Evolutionary conservation across 2,797 vertebrate genomes (phyloP).

Genomic region (Podarcis siculus): DNA sequence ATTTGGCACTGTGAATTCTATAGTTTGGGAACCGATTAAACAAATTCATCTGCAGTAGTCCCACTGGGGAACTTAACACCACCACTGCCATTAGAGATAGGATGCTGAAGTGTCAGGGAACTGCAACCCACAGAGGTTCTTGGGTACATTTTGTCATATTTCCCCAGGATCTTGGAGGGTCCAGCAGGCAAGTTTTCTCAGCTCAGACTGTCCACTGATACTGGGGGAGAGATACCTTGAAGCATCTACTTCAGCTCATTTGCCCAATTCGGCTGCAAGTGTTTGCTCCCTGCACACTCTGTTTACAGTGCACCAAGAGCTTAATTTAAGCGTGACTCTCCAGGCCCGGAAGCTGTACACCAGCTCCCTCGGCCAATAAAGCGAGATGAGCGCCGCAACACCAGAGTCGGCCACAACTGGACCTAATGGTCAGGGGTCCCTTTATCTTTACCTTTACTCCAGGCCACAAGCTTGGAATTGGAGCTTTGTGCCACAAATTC

Average conservation of each 20-base stretch:
- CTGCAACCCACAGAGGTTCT: too few relatives aligned
- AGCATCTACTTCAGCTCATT: not conserved
- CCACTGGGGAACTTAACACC: not conserved
- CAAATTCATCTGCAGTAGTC: not conserved
- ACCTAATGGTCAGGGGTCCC: too few relatives aligned
- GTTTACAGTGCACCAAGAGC: not conserved
- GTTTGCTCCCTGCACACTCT: too few relatives aligned
- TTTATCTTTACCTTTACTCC: too few relatives aligned
- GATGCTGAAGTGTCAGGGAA: not conserved
- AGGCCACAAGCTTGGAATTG: not conserved
- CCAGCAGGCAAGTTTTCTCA: not conserved
- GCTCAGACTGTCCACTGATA: too few relatives aligned
- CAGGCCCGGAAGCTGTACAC: too few relatives aligned
- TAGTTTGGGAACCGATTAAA: not conserved
- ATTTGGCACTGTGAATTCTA: not conserved
- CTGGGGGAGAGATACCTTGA: not conserved
- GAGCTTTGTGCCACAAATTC: not conserved
- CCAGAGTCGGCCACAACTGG: too few relatives aligned
- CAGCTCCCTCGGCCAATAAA: too few relatives aligned
- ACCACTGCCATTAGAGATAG: not conserved
- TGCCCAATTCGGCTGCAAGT: not conserved
- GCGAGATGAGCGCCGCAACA: too few relatives aligned
- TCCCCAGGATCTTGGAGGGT: too few relatives aligned
- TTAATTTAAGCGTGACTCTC: not conserved
- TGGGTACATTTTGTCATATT: not conserved